Evolutionary conservation across 2,113 vertebrate species (phyloP), one percentile per base, ranked within the genome.

Genomic region (Crotophaga sulcirostris): DNA sequence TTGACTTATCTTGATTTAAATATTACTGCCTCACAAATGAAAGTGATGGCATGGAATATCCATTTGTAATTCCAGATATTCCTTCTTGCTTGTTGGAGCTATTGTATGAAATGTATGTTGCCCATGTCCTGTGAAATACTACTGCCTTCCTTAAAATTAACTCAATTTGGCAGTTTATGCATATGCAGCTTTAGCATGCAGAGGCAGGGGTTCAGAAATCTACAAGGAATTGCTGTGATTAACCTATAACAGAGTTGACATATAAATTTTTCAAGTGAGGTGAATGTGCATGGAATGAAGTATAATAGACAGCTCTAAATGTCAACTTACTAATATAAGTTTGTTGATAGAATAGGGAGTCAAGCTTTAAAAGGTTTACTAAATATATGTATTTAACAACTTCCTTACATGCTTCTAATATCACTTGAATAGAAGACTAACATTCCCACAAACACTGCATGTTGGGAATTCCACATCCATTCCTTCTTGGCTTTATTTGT

Each of bases 391-490:
- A 67, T 91, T 91, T 93, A 90, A 82, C 82, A 45, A 66, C 67
- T 90, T 93, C 72, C 40, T 56, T 85, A 58, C 66, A 66, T 95
- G 79, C 34, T 85, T 89, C 15, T 80, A 77, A 62, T 51, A 90
- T 86, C 19, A 45, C 75, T 89, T 81, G 17, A 94, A 89, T 89
- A 77, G 68, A 89, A 94, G 44, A 69, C 51, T 84, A 83, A 85
- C 42, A 73, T 96, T 95, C 89, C 85, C 91, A 96, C 70, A 85
- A 78, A 64, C 29, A 88, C 63, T 6, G 2, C 20, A 45, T 84
- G 81, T 87, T 89, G 66, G 77, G 73, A 96, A 96, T 93, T 94
- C 89, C 74, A 73, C 23, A 29, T 87, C 62, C 76, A 82, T 91
- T 95, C 78, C 90, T 88, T 82, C 4, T 1, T 94, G 82, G 51